Evolutionary conservation across 2,797 vertebrate species (phyloP).

Genomic region (Cossypha caffra): DNA sequence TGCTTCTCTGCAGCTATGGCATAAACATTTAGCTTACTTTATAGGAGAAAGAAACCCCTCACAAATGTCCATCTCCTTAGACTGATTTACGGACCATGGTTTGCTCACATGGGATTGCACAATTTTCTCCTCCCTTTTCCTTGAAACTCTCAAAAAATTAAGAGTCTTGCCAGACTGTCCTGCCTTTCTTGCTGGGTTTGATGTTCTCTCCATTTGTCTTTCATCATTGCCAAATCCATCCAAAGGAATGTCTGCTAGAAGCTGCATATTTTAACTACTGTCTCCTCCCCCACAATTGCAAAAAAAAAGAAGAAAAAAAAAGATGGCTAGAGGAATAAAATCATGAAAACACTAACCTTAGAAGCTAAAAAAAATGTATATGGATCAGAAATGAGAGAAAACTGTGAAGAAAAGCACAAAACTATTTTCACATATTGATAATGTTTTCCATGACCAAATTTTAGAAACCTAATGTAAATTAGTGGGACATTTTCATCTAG

Average conservation of each 20-base stretch:
- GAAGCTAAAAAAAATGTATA: background rate
- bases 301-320: background rate
- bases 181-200: background rate
- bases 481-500: background rate
- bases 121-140: background rate
- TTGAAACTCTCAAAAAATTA: background rate
- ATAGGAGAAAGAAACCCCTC: background rate
- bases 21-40: slow-evolving; percentile 11
- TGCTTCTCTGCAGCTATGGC: background rate
- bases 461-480: background rate
- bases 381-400: background rate
- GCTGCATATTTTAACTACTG: background rate
- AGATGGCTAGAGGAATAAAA: background rate
- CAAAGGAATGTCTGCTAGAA: background rate
- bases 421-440: background rate
- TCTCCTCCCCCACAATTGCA: background rate
- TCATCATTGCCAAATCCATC: background rate
- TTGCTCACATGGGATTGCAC: background rate
- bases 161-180: background rate
- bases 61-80: background rate
- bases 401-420: background rate
- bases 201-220: background rate
- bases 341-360: background rate
- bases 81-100: background rate
- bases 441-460: background rate